phyloP scores from a whole-genome alignment of 92 coral and sea anemone genomes.

The Zoanthus gigantus region DNA sequence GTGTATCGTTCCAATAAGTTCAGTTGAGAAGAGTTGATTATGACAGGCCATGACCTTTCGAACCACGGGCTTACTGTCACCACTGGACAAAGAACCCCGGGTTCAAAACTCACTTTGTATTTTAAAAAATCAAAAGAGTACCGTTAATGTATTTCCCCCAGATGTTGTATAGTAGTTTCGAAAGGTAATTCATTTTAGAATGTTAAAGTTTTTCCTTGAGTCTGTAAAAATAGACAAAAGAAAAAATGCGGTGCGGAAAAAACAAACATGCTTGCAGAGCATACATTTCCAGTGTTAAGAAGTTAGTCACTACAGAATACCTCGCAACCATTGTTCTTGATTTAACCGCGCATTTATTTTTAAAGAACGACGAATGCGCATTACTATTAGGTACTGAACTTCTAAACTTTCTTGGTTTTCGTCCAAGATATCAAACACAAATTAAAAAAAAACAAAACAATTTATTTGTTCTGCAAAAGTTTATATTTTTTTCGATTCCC shows the following conservation, averaged over 20 bases:
- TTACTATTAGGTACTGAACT: no score
- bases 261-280: background rate
- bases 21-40: conserved; percentile 20
- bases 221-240: background rate
- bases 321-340: no score
- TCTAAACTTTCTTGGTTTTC: no score
- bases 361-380: no score
- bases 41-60: conserved; percentile 33
- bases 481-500: background rate
- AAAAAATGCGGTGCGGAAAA: background rate
- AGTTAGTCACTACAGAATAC: background rate
- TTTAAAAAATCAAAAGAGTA: background rate
- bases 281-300: background rate
- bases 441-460: no score
- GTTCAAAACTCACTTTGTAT: background rate
- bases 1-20: background rate
- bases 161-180: background rate
- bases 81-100: background rate
- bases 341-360: no score
- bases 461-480: background rate
- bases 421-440: no score
- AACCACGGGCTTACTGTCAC: conserved; percentile 8
- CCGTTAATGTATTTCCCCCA: background rate
- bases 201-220: background rate
- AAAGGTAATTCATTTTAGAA: no score